Percentiles rank a stretch among this genome's conserved stretches.
Evolutionary conservation across 2,888 invertebrate species (phyloP).

Genomic region (Marronus borbonicus): DNA sequence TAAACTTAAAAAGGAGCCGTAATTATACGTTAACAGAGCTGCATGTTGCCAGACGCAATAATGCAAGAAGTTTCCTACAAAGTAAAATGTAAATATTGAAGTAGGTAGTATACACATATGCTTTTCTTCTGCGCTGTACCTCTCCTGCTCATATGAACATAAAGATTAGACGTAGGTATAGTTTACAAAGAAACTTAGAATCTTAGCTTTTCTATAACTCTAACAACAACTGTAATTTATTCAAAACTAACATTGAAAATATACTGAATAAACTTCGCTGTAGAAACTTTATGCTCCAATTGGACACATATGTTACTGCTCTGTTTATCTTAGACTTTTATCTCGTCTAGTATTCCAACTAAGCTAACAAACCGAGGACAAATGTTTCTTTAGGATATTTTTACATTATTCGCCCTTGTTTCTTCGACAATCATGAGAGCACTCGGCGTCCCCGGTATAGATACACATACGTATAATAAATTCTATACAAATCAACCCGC

Average conservation of each 20-base stretch:
- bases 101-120: not conserved
- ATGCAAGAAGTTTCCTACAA: too few species aligned
- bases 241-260: not conserved
- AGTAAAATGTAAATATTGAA: slow-evolving; percentile 1
- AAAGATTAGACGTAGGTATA: not conserved
- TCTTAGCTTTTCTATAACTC: slow-evolving; percentile 5
- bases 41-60: too few species aligned
- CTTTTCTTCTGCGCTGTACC: not conserved
- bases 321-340: not conserved
- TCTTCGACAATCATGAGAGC: not conserved
- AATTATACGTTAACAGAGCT: too few species aligned
- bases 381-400: slow-evolving; percentile 7
- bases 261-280: not conserved
- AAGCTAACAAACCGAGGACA: slow-evolving; percentile 14
- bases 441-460: too few species aligned
- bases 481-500: too few species aligned
- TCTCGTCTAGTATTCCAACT: not conserved
- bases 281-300: slow-evolving; percentile 7
- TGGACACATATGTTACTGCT: not conserved
- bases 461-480: too few species aligned
- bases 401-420: not conserved
- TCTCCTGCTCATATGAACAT: not conserved
- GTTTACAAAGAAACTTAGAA: slow-evolving; percentile 1
- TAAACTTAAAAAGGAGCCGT: too few species aligned
- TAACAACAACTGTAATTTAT: slow-evolving; percentile 1